Percentiles rank a stretch among this genome's conserved stretches.
Evolutionary conservation across 2,797 vertebrate species (phyloP).

Genomic region (Melanotaenia boesemani): DNA sequence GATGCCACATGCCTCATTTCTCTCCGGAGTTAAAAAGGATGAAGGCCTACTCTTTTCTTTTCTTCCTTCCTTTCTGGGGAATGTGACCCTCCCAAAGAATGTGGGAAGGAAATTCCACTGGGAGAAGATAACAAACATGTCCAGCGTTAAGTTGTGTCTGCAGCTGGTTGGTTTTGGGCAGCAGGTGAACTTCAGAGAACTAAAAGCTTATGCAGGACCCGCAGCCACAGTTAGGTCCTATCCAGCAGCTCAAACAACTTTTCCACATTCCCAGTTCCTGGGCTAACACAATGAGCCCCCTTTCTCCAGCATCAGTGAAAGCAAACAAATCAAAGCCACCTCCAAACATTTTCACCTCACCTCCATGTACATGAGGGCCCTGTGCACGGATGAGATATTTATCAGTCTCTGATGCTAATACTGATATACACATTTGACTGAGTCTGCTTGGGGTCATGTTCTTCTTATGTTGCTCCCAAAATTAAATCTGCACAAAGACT

Average conservation of each 20-base stretch:
- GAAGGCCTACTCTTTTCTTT: slow-evolving; percentile 42
- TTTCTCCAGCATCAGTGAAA: slow-evolving; percentile 45
- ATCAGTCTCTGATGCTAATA: slow-evolving; percentile 24
- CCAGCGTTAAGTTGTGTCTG: slow-evolving; percentile 72
- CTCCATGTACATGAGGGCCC: slow-evolving; percentile 61
- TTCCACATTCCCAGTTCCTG: slow-evolving; percentile 17
- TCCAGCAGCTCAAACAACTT: slow-evolving; percentile 48
- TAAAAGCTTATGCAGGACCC: slow-evolving; percentile 59
- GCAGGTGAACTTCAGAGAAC: slow-evolving; percentile 81
- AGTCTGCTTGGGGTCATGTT: not conserved
- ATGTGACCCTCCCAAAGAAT: slow-evolving; percentile 76
- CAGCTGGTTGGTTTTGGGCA: slow-evolving; percentile 50
- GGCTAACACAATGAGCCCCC: slow-evolving; percentile 46
- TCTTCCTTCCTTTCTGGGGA: slow-evolving; percentile 51
- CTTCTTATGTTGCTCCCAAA: not conserved
- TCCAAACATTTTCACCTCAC: slow-evolving; percentile 44
- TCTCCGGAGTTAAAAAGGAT: slow-evolving; percentile 43
- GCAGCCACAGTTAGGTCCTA: slow-evolving; percentile 35
- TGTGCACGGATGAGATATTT: slow-evolving; percentile 59
- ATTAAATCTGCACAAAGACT: not conserved
- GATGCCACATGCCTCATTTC: slow-evolving; percentile 68
- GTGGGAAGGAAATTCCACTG: slow-evolving; percentile 82
- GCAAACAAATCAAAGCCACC: slow-evolving; percentile 62
- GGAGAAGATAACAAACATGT: slow-evolving; percentile 79
- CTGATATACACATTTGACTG: slow-evolving; percentile 17